phyloP scores from a whole-genome alignment of 1,140 invertebrate genomes.

The Hylyphantes graminicola region DNA sequence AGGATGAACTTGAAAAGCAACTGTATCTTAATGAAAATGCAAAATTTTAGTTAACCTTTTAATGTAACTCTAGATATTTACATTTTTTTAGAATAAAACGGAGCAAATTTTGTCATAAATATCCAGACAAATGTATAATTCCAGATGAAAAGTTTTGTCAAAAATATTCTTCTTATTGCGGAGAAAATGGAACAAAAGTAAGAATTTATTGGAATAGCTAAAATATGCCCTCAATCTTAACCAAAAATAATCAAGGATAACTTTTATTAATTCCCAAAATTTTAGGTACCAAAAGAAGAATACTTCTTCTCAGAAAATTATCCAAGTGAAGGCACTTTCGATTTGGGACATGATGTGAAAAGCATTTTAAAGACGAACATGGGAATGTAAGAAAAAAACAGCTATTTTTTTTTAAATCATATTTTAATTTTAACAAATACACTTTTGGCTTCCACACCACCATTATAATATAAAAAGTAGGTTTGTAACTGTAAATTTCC shows the following conservation, averaged over 20 bases:
- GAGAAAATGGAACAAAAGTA: conserved; percentile 5
- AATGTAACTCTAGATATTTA: background rate
- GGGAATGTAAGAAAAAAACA: background rate
- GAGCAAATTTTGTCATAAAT: conserved; percentile 7
- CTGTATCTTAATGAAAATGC: too few relatives aligned
- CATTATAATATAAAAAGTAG: background rate
- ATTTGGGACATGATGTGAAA: conserved; percentile 2
- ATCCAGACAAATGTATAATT: background rate
- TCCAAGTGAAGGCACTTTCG: background rate
- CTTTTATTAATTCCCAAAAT: background rate
- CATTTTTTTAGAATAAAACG: conserved; percentile 26
- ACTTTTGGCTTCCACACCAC: background rate
- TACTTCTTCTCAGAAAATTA: background rate
- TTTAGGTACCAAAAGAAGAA: background rate
- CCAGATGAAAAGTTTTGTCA: conserved; percentile 7
- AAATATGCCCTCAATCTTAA: background rate
- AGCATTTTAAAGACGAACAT: background rate
- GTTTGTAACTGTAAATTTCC: background rate
- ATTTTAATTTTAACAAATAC: background rate
- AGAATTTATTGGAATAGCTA: background rate
- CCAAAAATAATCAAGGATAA: background rate
- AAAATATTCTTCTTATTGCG: background rate
- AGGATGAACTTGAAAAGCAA: too few relatives aligned
- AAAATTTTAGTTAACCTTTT: too few relatives aligned
- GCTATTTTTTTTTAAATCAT: background rate